Base-by-base conservation (phyloP, 2,113 vertebrate genomes). In the Petroica traversi region DNA sequence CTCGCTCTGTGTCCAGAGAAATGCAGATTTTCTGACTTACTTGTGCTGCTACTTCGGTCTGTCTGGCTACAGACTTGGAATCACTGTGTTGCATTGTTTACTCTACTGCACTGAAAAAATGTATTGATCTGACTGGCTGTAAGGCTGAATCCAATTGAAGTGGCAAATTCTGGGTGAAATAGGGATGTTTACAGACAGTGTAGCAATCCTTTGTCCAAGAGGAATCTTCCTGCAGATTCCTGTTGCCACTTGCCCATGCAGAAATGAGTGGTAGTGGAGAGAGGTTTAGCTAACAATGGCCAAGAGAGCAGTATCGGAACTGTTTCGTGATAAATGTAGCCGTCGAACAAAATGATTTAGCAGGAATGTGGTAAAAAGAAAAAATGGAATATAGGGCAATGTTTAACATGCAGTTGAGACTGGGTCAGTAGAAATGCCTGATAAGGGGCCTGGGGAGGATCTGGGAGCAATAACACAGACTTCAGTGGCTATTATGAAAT, bases 11-110 rank as follows among this genome's bases (percentile, higher is more conserved):
- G 67, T 48, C 93, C 88, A 85, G 88, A 90, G 79, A 86, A 92
- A 97, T 89, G 87, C 88, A 93, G 80, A 92, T 74, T 85, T 86
- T 96, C 74, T 85, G 61, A 85, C 64, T 79, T 49, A 67, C 48
- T 92, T 82, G 73, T 95, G 96, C 95, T 97, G 94, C 92, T 97
- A 90, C 80, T 96, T 95, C 8, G 22, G 80, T 95, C 96, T 97
- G 89, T 95, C 83, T 88, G 45, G 54, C 74, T 94, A 54, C 91
- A 94, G 95, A 94, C 94, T 69, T 78, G 48, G 64, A 92, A 89
- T 93, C 82, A 86, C 75, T 94, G 80, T 92, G 77, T 93, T 94
- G 92, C 88, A 64, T 93, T 88, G 87, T 93, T 93, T 94, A 94
- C 73, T 93, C 62, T 59, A 64, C 81, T 90, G 72, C 49, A 88